phyloP scores from a whole-genome alignment of 2,888 invertebrate genomes.

The Aleiodes alternator region DNA sequence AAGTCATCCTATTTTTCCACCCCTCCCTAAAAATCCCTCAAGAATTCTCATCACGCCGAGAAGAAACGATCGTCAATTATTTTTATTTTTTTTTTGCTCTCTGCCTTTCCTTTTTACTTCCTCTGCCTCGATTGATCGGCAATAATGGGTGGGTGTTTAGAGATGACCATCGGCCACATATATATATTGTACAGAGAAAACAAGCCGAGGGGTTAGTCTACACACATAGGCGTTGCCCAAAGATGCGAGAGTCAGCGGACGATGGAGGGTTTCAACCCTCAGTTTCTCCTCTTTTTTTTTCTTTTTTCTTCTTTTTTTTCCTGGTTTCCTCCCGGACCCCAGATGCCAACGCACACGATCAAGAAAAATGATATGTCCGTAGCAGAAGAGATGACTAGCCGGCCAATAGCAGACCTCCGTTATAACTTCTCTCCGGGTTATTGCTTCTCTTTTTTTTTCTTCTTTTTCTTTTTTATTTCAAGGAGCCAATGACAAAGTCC shows the following conservation, averaged over 20 bases:
- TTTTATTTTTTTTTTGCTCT: conserved; percentile 1
- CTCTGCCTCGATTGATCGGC: conserved; percentile 69
- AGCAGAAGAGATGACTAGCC: conserved; percentile 68
- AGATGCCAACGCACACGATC: conserved; percentile 65
- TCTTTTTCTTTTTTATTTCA: not conserved
- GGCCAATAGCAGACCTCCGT: conserved; percentile 66
- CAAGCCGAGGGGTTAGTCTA: conserved; percentile 62
- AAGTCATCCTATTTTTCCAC: conserved; percentile 13
- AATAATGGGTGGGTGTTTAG: conserved; percentile 72
- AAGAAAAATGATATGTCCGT: conserved; percentile 73
- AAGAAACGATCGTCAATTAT: conserved; percentile 6
- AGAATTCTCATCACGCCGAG: conserved; percentile 16
- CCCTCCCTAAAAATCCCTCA: too few species aligned
- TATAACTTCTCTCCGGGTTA: conserved; percentile 21
- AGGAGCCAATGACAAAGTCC: conserved; percentile 13
- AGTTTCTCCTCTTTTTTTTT: conserved; percentile 49
- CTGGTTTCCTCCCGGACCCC: conserved; percentile 50
- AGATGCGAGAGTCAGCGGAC: conserved; percentile 71
- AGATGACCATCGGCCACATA: conserved; percentile 53
- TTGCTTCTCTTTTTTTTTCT: conserved; percentile 35
- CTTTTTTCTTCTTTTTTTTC: too few species aligned
- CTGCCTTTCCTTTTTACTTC: conserved; percentile 7
- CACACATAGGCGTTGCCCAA: conserved; percentile 70
- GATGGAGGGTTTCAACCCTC: conserved; percentile 68
- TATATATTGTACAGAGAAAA: conserved; percentile 54